These are phyloP conservation scores for Polymixis flavicincta DNA, from an alignment of 2,888 invertebrate species.

Conservation along the genomic window DNA sequence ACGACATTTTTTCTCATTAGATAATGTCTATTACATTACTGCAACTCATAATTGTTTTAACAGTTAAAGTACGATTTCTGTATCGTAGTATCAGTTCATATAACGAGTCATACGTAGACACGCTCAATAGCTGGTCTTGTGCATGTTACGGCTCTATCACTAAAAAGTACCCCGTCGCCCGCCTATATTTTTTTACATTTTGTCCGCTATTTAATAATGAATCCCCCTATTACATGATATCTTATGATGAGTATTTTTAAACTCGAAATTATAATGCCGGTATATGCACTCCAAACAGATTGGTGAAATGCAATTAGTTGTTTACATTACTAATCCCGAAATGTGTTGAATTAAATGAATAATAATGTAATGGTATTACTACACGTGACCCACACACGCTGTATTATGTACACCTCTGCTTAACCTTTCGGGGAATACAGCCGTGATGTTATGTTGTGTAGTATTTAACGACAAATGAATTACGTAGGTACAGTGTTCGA, in stretches of 20 bases:
- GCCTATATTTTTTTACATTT: conserved; percentile 18
- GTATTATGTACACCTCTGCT: conserved; percentile 4
- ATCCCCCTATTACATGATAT: conserved; percentile 1
- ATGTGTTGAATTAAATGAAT: conserved; percentile 6
- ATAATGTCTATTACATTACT: conserved; percentile 16
- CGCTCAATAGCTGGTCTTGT: conserved; percentile 16
- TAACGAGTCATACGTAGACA: conserved; percentile 17
- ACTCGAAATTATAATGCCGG: background rate
- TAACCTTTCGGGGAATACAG: background rate
- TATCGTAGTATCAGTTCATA: conserved; percentile 9
- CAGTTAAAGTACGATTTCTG: conserved; percentile 13
- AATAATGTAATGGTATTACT: conserved; percentile 7
- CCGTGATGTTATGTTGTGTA: background rate
- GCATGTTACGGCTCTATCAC: background rate
- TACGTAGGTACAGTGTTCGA: conserved; percentile 30
- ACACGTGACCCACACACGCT: background rate
- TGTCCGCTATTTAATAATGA: conserved; percentile 10
- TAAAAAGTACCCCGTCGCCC: conserved; percentile 9
- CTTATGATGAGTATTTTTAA: conserved; percentile 14
- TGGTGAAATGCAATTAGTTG: conserved; percentile 22
- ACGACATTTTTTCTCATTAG: conserved; percentile 1
- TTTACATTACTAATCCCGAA: conserved; percentile 17
- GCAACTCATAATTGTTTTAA: conserved; percentile 11
- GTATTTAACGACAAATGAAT: background rate
- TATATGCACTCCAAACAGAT: conserved; percentile 23